A percentile compares a stretch with the other conserved stretches of the same genome.
Evolutionary conservation across 92 coral and sea anemone genomes (phyloP).

Genomic region (Pocillopora grandis): DNA sequence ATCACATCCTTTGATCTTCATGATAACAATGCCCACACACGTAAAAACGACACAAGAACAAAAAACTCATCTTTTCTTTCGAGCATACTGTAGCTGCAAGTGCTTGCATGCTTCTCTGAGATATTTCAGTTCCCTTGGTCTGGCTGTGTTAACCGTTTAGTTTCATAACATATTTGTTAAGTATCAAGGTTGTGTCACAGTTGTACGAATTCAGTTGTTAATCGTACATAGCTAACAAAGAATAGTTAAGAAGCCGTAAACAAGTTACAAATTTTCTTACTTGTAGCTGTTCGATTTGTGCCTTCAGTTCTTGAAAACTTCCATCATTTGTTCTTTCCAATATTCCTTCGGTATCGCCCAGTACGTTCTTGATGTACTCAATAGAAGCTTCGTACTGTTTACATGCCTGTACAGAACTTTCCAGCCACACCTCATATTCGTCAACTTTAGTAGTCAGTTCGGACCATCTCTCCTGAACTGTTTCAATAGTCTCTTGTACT

Average conservation of each 20-base stretch:
- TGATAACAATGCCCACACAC: no score
- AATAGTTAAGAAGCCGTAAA: background rate
- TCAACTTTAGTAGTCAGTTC: conserved; percentile 75
- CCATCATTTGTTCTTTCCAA: conserved; percentile 58
- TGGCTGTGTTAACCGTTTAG: no score
- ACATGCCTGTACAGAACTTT: conserved; percentile 76
- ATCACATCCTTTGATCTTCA: no score
- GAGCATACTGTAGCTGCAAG: no score
- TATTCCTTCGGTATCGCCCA: conserved; percentile 74
- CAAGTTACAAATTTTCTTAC: conserved; percentile 24
- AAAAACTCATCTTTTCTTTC: no score
- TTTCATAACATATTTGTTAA: no score
- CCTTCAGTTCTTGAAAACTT: conserved; percentile 56
- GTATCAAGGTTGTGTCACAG: no score
- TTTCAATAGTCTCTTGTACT: conserved; percentile 80
- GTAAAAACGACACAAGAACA: no score
- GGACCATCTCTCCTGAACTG: conserved; percentile 86
- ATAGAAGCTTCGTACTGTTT: conserved; percentile 77
- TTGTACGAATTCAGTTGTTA: no score
- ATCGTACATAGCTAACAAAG: background rate
- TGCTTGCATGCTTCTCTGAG: no score
- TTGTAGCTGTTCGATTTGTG: conserved; percentile 62
- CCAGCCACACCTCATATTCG: conserved; percentile 91
- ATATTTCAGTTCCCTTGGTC: no score
- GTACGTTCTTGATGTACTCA: conserved; percentile 60